Evolutionary conservation across 2,888 invertebrate species (phyloP), one percentile per base, ranked within the genome.

Genomic region (Pinctada fucata): DNA sequence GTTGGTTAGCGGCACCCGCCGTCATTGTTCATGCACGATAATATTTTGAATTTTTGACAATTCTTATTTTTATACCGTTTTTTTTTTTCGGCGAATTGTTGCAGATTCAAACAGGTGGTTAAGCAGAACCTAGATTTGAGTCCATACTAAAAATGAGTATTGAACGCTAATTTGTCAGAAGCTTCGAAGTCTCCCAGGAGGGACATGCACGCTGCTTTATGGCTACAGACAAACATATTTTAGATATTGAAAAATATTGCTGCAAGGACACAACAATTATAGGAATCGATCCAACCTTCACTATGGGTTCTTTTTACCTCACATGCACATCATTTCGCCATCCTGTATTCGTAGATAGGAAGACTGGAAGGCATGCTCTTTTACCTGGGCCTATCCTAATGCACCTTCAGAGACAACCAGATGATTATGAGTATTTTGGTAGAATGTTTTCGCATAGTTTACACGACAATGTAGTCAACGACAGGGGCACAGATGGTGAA

Each of bases 131-230:
- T n/a, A n/a, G n/a, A n/a, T n/a, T n/a, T n/a, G n/a, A n/a, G n/a
- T n/a, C 64, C 64, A 64, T 64, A 16, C n/a, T 64, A n/a, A 64
- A 64, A 16, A 64, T 64, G 64, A 16, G n/a, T 64, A 16, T 64
- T 64, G 64, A 64, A 16, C n/a, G 64, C 64, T 16, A 64, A 16
- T 64, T 64, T 64, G 64, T 16, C 16, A n/a, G 64, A 64, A 64
- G 64, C 16, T 64, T 64, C 16, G 64, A 64, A 64, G 16, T 64
- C n/a, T 16, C n/a, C n/a, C n/a, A 64, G 16, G 16, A 64, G n/a
- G 64, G 64, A 16, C 64, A 64, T 64, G 64, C 64, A n/a, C n/a
- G 64, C n/a, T 64, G 64, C 64, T 64, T 64, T 16, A n/a, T 64
- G n/a, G 64, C 64, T 2, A 64, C 64, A 64, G 64, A 64, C 16